Evolutionary conservation across 2,113 vertebrate genomes (phyloP).

Genomic region (Ageneiosus marmoratus): DNA sequence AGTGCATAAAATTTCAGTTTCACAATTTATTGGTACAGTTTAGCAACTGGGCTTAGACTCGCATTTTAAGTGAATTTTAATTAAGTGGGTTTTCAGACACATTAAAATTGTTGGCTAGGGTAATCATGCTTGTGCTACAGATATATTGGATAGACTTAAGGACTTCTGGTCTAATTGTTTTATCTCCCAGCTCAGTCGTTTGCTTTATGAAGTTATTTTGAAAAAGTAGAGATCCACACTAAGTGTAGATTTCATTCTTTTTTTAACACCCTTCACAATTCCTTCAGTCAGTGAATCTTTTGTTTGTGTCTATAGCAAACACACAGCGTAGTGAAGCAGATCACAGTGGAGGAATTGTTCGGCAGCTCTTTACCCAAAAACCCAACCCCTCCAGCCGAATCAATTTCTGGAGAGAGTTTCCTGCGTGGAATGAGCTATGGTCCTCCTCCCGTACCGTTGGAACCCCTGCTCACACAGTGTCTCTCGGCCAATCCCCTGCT

Average conservation of each 20-base stretch:
- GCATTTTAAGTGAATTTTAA: not conserved
- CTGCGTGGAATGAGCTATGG: constrained; percentile 74
- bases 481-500: constrained; percentile 77
- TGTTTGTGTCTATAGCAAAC: constrained; percentile 70
- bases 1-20: too few relatives aligned
- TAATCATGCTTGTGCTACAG: not conserved
- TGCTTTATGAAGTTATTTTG: not conserved
- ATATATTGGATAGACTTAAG: not conserved
- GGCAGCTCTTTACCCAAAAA: constrained; percentile 91
- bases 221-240: not conserved
- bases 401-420: constrained; percentile 64
- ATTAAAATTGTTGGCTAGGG: not conserved
- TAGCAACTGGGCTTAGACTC: not conserved
- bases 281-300: not conserved
- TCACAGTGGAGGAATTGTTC: constrained; percentile 97
- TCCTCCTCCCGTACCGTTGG: constrained; percentile 74
- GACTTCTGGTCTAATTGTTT: not conserved
- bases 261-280: too few relatives aligned
- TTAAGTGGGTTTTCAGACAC: not conserved
- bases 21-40: not conserved
- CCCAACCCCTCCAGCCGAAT: constrained; percentile 68
- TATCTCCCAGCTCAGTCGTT: not conserved
- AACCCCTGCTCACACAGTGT: constrained; percentile 70
- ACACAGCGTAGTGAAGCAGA: constrained; percentile 86
- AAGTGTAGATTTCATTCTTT: not conserved